Base-by-base conservation (phyloP, 2,888 invertebrate species). In the Cheilosia soror region DNA sequence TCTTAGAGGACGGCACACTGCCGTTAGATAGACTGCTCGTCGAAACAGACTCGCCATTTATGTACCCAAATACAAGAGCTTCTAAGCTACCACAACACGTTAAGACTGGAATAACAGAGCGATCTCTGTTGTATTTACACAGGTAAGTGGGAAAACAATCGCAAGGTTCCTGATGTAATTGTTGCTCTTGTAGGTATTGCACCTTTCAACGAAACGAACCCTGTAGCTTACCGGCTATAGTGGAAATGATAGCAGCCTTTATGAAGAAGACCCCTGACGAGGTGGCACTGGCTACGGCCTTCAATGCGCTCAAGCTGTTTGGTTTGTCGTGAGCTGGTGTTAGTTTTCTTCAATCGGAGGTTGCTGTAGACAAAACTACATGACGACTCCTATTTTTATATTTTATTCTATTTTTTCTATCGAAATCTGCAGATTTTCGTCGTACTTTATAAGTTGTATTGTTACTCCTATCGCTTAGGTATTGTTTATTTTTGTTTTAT, bases 171-270 rank as follows among this genome's bases (percentile, higher is more conserved):
- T 5, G 31, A 3, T 5, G 20, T 33, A 29, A 27, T 7, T 57
- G 69, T 73, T 1, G 63, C 58, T 31, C 13, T 33, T 27, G 60
- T 53, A 92, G 98, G 88, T 98, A 98, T 93, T 98, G 98, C 93
- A 97, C 98, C 87, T 98, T 98, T 93, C 98, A 98, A 93, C 95
- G 98, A 88, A 98, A 98, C 93, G 98, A 98, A 93, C 98, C 98
- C 0, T 98, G 98, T 92, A 97, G 98, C 55, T 93, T 98, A 88
- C 97, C 98, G 9, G 97, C 97, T 53, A 96, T 98, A 68, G 97
- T 98, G 57, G 98, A 98, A 93, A 95, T 98, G 94, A 96, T 98
- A 87, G 97, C 98, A n/a, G 97, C 97, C 25, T 97, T 98, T 92
- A 95, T 97, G 93, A 95, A 95, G 68, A 96, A 95, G 91, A 95